Conservation (phyloP, 30 jellyfish, hydroid and myxozoan genomes). For the Pelagia noctiluca region DNA sequence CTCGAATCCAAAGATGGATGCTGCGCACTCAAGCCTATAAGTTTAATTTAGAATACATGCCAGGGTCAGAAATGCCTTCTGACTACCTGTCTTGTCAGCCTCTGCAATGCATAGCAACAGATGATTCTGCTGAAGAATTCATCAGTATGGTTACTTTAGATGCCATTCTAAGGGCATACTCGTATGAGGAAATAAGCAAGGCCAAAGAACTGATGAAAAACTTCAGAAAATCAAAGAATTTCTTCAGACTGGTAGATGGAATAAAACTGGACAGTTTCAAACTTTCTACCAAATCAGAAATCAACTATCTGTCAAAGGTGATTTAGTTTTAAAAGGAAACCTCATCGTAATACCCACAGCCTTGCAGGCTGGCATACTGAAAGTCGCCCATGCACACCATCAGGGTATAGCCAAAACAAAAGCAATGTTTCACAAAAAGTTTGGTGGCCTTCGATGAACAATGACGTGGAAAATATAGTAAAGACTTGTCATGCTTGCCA, state of each 20-base stretch:
- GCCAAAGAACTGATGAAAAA: slow-evolving; percentile 5
- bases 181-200: not conserved
- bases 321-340: slow-evolving; percentile 5
- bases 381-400: slow-evolving; percentile 10
- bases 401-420: slow-evolving; percentile 15
- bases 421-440: slow-evolving; percentile 12
- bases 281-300: slow-evolving; percentile 11
- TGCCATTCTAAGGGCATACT: not conserved
- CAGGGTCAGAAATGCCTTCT: slow-evolving; percentile 24
- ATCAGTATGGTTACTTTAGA: not conserved
- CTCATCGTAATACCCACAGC: slow-evolving; percentile 12
- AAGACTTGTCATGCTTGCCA: slow-evolving; percentile 27
- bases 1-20: slow-evolving; percentile 51
- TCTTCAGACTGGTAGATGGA: not conserved
- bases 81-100: slow-evolving; percentile 53
- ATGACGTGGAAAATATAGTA: slow-evolving; percentile 30
- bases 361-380: not conserved
- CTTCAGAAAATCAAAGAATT: not conserved
- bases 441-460: slow-evolving; percentile 46
- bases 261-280: not conserved
- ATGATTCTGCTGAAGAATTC: slow-evolving; percentile 4
- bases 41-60: slow-evolving; percentile 22
- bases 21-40: slow-evolving; percentile 35
- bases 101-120: not conserved
- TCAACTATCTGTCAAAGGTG: not conserved